Evolutionary conservation across 2,113 vertebrate genomes (phyloP).

Genomic region (Terrapene triunguis): DNA sequence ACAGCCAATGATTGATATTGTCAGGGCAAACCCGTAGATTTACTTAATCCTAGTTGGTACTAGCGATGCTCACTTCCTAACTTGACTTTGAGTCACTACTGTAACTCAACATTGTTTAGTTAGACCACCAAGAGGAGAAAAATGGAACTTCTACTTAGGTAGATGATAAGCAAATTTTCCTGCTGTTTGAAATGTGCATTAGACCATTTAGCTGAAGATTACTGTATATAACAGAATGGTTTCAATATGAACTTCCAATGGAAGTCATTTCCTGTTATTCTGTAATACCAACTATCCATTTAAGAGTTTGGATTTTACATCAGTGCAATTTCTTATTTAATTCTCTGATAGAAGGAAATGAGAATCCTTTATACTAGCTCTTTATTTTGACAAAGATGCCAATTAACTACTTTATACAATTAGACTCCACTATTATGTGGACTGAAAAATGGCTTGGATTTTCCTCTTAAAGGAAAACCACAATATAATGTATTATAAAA

Average conservation of each 20-base stretch:
- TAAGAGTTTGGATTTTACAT: conserved; percentile 63
- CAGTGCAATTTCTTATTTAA: conserved; percentile 16
- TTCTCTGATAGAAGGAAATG: conserved; percentile 61
- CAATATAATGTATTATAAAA: conserved; percentile 45
- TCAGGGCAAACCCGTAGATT: not conserved
- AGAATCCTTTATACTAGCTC: conserved; percentile 51
- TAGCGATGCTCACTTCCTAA: conserved; percentile 28
- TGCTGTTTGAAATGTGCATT: conserved; percentile 37
- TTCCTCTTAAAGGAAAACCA: conserved; percentile 52
- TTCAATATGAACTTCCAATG: conserved; percentile 61
- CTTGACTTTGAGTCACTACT: not conserved
- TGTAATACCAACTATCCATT: conserved; percentile 65
- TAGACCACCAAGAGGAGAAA: conserved; percentile 16
- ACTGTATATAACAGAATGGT: conserved; percentile 48
- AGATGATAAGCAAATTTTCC: conserved; percentile 53
- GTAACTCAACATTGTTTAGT: conserved; percentile 25
- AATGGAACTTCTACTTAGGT: conserved; percentile 30
- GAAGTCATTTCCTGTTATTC: conserved; percentile 67
- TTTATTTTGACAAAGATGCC: conserved; percentile 77
- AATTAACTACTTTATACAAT: conserved; percentile 79
- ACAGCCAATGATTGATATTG: not conserved
- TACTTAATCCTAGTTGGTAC: not conserved
- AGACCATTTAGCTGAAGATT: conserved; percentile 58
- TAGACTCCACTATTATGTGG: conserved; percentile 67
- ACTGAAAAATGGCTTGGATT: conserved; percentile 49